Percentiles rank a stretch among this genome's conserved stretches.
phyloP scores from a whole-genome alignment of 1,140 invertebrate genomes.

The Globodera rostochiensis region DNA sequence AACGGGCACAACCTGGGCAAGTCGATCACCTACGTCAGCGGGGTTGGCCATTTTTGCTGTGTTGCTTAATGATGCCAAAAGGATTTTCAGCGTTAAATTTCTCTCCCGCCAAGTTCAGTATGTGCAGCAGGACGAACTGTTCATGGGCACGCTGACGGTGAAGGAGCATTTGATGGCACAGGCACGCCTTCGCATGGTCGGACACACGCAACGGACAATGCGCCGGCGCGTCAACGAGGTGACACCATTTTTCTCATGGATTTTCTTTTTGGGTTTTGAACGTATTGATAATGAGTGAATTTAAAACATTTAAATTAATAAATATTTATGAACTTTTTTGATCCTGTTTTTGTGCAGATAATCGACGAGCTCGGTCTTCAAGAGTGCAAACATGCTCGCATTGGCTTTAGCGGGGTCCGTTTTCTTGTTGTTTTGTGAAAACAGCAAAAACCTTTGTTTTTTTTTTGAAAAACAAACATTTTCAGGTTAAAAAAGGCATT shows the following conservation, averaged over 20 bases:
- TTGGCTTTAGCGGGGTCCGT: slow-evolving; percentile 57
- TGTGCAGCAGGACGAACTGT: slow-evolving; percentile 72
- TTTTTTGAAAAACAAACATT: slow-evolving; percentile 40
- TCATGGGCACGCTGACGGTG: slow-evolving; percentile 70
- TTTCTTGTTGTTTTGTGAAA: slow-evolving; percentile 43
- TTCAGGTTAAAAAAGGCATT: slow-evolving; percentile 40
- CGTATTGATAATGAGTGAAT: no score
- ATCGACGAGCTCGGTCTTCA: slow-evolving; percentile 61
- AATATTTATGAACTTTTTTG: not conserved
- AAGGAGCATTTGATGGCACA: slow-evolving; percentile 70
- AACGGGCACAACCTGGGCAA: slow-evolving; percentile 55
- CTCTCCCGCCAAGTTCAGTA: slow-evolving; percentile 62
- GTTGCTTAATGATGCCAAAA: not conserved
- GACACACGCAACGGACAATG: slow-evolving; percentile 30
- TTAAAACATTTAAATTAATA: no score
- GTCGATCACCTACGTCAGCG: slow-evolving; percentile 67
- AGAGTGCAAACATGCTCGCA: slow-evolving; percentile 61
- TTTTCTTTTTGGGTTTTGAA: slow-evolving; percentile 26
- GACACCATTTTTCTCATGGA: slow-evolving; percentile 10
- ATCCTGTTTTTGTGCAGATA: slow-evolving; percentile 37
- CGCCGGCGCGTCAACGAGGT: slow-evolving; percentile 44
- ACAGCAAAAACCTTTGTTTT: slow-evolving; percentile 51
- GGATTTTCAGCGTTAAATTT: slow-evolving; percentile 43
- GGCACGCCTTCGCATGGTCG: slow-evolving; percentile 64
- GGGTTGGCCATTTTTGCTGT: slow-evolving; percentile 48